Evolutionary conservation across 2,888 invertebrate genomes (phyloP), one percentile per base, ranked within the genome.

Genomic region (Noctua pronuba): DNA sequence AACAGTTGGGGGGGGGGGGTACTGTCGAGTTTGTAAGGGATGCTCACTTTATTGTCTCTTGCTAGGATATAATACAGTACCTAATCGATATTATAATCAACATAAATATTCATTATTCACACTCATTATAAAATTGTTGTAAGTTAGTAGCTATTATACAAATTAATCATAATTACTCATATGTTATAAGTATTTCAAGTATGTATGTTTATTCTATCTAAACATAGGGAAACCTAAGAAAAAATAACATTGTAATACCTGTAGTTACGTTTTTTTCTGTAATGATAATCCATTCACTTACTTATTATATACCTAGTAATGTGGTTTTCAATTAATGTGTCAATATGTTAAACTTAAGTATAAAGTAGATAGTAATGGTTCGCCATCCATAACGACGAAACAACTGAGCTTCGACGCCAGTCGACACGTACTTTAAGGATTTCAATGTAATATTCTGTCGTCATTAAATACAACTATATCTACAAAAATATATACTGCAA

Each of bases 371-470:
- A 92, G 89, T 93, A 91, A 93, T 93, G 91, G 91, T 92, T 91
- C 93, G 94, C 94, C 94, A 94, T 95, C 88, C 92, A 92, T 94
- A 94, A 90, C 91, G 92, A 89, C 91, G 91, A 91, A 91, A 94
- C 90, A 93, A 94, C 92, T 94, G 94, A 95, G 94, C 94, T 94
- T 94, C 75, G 82, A 85, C 82, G 55, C 73, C 38, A 92, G 92
- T 94, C 93, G 91, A 93, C 91, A 92, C 91, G 92, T 93, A 91
- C 93, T 94, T 89, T 94, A 93, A 94, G 93, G 88, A 93, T 93
- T 94, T 94, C 94, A 94, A 81, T 96, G 95, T 96, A 95, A 94
- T 94, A 94, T 93, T 95, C 94, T 95, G 92, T 95, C 94, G 92
- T 92, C 92, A 96, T 93, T 96, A 96, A 96, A 96, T 73, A 91